Percentiles rank a stretch among this genome's conserved stretches.
Evolutionary conservation across 37 sponge, comb jelly and placozoan species (phyloP).

Genomic region (Beroe forskalii): DNA sequence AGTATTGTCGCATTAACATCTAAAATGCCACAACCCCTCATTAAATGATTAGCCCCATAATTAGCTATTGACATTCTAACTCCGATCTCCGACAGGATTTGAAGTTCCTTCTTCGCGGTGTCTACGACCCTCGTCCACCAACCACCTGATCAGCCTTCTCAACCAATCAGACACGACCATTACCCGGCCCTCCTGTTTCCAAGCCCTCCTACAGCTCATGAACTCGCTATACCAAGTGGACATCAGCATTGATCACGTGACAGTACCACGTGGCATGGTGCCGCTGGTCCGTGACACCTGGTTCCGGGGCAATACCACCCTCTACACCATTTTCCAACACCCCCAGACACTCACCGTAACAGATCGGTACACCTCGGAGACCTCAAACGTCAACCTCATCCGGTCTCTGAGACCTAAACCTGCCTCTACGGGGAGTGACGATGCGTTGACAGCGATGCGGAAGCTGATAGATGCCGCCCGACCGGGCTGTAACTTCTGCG

Average conservation of each 20-base stretch:
- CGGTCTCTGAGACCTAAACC: conserved; percentile 1
- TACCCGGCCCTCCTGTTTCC: background rate
- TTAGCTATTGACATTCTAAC: no score
- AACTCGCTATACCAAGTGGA: conserved; percentile 6
- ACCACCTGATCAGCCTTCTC: background rate
- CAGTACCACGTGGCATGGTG: background rate
- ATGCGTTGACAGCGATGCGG: background rate
- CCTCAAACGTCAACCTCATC: background rate
- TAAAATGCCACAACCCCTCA: no score
- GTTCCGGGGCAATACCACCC: background rate
- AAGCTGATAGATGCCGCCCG: background rate
- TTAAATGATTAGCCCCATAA: no score
- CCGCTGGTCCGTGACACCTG: background rate
- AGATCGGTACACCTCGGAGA: conserved; percentile 2
- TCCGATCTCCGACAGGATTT: background rate
- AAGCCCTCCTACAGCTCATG: background rate
- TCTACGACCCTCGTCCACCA: background rate
- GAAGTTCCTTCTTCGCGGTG: background rate
- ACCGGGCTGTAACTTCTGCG: conserved; percentile 26
- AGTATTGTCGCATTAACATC: no score
- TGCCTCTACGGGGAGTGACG: background rate
- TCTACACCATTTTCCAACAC: background rate
- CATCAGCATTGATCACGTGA: background rate
- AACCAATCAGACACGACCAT: background rate
- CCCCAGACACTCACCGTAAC: background rate